Percentiles rank a stretch among this genome's conserved stretches.
Evolutionary conservation across 2,113 vertebrate species (phyloP).

Genomic region (Hippocampus mohnikei): DNA sequence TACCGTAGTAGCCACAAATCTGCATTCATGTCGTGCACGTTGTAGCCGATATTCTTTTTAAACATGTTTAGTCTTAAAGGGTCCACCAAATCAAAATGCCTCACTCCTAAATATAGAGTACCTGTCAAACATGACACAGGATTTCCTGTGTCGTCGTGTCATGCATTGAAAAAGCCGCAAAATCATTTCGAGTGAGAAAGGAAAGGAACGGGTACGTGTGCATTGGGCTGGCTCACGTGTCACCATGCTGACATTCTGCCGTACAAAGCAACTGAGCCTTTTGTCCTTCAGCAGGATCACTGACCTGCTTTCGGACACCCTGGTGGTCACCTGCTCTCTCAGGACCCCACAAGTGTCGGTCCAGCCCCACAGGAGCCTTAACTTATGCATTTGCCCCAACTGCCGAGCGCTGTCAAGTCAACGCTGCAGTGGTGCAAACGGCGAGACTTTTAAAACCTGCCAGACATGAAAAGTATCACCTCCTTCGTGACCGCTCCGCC

Average conservation of each 20-base stretch:
- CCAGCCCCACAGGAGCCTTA: slow-evolving; percentile 7
- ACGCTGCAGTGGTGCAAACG: slow-evolving; percentile 3
- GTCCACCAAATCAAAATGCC: not conserved
- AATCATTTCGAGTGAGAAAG: not conserved
- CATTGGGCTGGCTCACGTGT: too few relatives aligned
- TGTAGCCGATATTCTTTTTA: too few relatives aligned
- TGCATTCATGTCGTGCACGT: not conserved
- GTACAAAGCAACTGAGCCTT: not conserved
- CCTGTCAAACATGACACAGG: not conserved
- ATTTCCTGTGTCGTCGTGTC: not conserved
- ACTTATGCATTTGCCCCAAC: not conserved
- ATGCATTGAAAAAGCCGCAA: not conserved
- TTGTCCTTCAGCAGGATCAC: slow-evolving; percentile 37
- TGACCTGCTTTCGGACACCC: slow-evolving; percentile 15
- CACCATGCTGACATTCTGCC: not conserved
- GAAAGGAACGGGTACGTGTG: too few relatives aligned
- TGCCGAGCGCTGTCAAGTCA: slow-evolving; percentile 4
- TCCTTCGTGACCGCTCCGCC: not conserved
- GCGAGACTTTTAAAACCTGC: not conserved
- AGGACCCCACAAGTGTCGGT: not conserved
- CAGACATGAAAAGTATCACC: not conserved
- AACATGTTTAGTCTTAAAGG: too few relatives aligned
- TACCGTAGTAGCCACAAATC: not conserved
- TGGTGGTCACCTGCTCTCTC: slow-evolving; percentile 45
- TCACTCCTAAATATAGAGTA: not conserved